A percentile compares a stretch with the other conserved stretches of the same genome.
Conservation (phyloP, 92 coral and sea anemone species). For the Phenganax marumi region DNA sequence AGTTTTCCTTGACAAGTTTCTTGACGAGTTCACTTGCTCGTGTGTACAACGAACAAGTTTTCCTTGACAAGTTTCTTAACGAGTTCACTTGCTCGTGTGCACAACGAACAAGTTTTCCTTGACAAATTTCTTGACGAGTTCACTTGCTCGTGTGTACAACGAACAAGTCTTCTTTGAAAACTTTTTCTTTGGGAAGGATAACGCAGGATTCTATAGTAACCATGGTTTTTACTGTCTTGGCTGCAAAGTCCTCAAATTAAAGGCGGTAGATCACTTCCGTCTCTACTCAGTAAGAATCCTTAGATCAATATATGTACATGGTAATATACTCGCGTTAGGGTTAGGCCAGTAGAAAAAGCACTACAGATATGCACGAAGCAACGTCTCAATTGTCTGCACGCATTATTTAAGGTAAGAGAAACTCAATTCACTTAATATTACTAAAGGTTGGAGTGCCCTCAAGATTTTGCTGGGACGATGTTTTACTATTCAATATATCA, state of each 20-base stretch:
- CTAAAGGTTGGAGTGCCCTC: too few species aligned
- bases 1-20: too few species aligned
- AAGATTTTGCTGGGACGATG: too few species aligned
- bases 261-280: constrained; percentile 4
- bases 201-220: background rate
- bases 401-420: too few species aligned
- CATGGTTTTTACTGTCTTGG: background rate
- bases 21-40: too few species aligned
- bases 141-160: background rate
- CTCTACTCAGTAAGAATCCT: background rate
- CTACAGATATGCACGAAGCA: too few species aligned
- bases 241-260: background rate
- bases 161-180: background rate
- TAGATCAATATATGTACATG: constrained; percentile 1
- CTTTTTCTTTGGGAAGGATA: background rate
- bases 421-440: too few species aligned
- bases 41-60: too few species aligned
- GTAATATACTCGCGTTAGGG: background rate
- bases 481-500: too few species aligned
- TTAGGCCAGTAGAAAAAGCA: background rate
- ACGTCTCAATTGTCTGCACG: too few species aligned
- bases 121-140: background rate
- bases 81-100: too few species aligned
- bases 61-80: too few species aligned
- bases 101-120: background rate